Percentiles rank a stretch among this genome's conserved stretches.
phyloP scores from a whole-genome alignment of 2,797 vertebrate genomes.

The Sebastes diploproa region DNA sequence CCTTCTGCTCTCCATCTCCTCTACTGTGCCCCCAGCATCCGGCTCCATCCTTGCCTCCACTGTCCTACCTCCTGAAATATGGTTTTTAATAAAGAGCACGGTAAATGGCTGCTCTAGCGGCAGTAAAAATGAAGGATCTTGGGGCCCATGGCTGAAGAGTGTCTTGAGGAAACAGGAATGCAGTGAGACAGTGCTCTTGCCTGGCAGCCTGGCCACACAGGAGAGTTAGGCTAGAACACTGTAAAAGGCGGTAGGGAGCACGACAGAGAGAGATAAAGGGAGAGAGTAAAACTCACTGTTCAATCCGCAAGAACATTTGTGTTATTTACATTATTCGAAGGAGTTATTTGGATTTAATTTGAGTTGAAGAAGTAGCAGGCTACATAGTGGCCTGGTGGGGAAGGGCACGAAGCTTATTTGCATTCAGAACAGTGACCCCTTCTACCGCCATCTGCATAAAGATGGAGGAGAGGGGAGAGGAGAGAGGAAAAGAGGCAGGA shows the following conservation, averaged over 20 bases:
- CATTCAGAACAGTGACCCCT: slow-evolving; percentile 78
- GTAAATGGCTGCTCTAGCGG: slow-evolving; percentile 78
- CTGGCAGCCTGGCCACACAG: slow-evolving; percentile 50
- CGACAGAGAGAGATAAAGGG: slow-evolving; percentile 6
- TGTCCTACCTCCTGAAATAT: slow-evolving; percentile 79
- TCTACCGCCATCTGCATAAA: slow-evolving; percentile 77
- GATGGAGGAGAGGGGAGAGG: slow-evolving; percentile 65
- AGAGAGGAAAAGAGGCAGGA: slow-evolving; percentile 48
- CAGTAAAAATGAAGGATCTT: slow-evolving; percentile 83
- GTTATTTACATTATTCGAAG: slow-evolving; percentile 63
- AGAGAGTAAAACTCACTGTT: slow-evolving; percentile 47
- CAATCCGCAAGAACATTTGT: slow-evolving; percentile 50
- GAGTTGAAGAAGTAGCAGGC: slow-evolving; percentile 47
- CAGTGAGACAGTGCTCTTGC: slow-evolving; percentile 59
- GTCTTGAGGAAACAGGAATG: slow-evolving; percentile 75
- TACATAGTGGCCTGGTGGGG: slow-evolving; percentile 57
- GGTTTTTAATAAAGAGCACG: slow-evolving; percentile 84
- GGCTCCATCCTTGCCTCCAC: slow-evolving; percentile 59
- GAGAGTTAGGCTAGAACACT: slow-evolving; percentile 30
- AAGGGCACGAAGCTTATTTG: slow-evolving; percentile 73
- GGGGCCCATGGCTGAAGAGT: slow-evolving; percentile 67
- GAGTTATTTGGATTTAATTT: slow-evolving; percentile 63
- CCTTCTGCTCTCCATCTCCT: slow-evolving; percentile 39
- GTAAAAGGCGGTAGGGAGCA: slow-evolving; percentile 11
- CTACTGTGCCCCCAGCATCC: slow-evolving; percentile 49